Base-by-base conservation (phyloP, 2,888 invertebrate genomes). In the Lissonota sp. region DNA sequence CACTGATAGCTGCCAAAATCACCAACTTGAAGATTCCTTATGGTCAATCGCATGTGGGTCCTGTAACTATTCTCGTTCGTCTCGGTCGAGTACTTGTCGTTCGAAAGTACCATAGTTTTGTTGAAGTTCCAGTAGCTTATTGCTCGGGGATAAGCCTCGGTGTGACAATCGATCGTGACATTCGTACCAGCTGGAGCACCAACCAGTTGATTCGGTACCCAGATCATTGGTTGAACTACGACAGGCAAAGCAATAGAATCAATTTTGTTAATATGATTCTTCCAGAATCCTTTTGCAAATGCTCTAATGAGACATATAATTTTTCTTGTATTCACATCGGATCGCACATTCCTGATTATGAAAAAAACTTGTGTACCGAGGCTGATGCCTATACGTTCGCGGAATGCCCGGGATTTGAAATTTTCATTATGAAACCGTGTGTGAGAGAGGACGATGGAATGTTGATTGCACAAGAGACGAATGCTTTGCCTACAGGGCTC, bases 61-160 rank as follows among this genome's bases (percentile, higher is more conserved):
- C 97, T 95, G 93, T 97, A 98, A 84, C 97, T 97, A 93, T 97
- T 97, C 92, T 98, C 97, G 78, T 96, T 95, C 74, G 96, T 96
- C 88, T 96, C 96, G 66, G 97, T 96, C 80, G 96, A 95, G 92
- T 97, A 97, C 92, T 98, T 98, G 92, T 97, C 97, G 79, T 97
- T 97, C 0, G 97, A 97, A 86, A 98, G 94, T 63, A 98, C 96
- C 97, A 98, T 98, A 83, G 97, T 96, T 89, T 96, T 96, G 91
- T 97, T 97, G 93, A 97, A 97, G 81, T 97, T 97, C 98, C 98
- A 98, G 93, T 98, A 98, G 91, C 97, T 97, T 93, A 98, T 98
- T 87, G 98, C 97, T 82, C 97, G 95, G 7, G 98, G 98, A 93
- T 97, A 97, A 69, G 98, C 98, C 92, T 98, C 98, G 16, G 98